A percentile compares a stretch with the other conserved stretches of the same genome.
Conservation (phyloP, 2,113 vertebrate species). For the Cebidichthys violaceus region DNA sequence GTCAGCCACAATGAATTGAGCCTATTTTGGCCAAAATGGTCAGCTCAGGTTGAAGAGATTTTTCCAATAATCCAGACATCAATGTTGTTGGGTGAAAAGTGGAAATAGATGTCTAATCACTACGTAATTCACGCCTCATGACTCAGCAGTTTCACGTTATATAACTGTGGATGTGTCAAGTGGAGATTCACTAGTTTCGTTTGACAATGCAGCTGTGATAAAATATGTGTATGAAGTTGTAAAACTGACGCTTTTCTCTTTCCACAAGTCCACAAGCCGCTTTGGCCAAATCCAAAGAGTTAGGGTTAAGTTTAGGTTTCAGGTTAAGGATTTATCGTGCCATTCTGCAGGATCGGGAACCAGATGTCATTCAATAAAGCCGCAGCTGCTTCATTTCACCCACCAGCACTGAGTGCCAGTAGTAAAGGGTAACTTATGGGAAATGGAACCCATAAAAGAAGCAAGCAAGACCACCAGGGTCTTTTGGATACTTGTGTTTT, state of each 20-base stretch:
- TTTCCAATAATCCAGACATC: background rate
- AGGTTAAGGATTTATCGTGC: background rate
- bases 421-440: background rate
- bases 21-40: background rate
- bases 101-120: background rate
- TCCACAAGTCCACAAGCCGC: no score
- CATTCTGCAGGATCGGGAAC: background rate
- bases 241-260: background rate
- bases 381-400: background rate
- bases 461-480: background rate
- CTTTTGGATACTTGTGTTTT: background rate
- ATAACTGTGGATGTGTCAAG: background rate
- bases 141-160: background rate
- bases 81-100: background rate
- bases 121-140: background rate
- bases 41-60: background rate
- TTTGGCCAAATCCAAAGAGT: no score
- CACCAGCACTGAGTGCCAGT: background rate
- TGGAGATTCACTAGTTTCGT: no score
- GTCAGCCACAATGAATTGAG: no score
- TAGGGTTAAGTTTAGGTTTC: no score
- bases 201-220: background rate
- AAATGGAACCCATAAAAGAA: background rate
- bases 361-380: background rate
- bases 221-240: background rate